Conservation (phyloP, 1,140 invertebrate genomes). For the Neuroterus valhalla region DNA sequence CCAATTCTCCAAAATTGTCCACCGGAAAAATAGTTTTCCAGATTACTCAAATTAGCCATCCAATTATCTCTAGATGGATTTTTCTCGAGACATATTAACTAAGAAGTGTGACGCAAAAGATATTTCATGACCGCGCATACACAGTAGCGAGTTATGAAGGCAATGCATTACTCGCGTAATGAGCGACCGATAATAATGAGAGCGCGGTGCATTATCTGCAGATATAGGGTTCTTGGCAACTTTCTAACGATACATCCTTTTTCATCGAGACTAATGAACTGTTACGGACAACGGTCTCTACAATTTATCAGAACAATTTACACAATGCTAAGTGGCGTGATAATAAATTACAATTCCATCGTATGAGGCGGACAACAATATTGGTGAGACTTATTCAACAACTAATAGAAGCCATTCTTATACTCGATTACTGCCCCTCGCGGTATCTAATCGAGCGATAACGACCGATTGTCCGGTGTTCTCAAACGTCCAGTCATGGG, state of each 20-base stretch:
- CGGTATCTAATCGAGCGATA: slow-evolving; percentile 42
- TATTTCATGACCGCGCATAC: not conserved
- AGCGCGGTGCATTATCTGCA: slow-evolving; percentile 11
- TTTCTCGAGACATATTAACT: not conserved
- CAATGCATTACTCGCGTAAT: slow-evolving; percentile 4
- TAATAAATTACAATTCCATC: slow-evolving; percentile 29
- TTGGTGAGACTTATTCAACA: slow-evolving; percentile 22
- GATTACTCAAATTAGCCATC: not conserved
- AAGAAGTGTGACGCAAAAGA: not conserved
- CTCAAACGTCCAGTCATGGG: slow-evolving; percentile 2
- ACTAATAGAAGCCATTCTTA: slow-evolving; percentile 26
- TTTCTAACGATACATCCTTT: slow-evolving; percentile 31
- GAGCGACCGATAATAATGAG: slow-evolving; percentile 6
- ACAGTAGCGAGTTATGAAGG: not conserved
- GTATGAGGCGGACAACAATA: slow-evolving; percentile 27
- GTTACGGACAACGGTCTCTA: slow-evolving; percentile 28
- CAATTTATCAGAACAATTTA: slow-evolving; percentile 30
- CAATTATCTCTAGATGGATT: not conserved
- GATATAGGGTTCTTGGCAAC: slow-evolving; percentile 21
- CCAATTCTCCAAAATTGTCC: not conserved
- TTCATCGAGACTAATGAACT: slow-evolving; percentile 39
- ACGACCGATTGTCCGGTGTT: slow-evolving; percentile 38
- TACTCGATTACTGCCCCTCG: slow-evolving; percentile 2
- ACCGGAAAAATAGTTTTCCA: not conserved
- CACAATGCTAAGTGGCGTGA: slow-evolving; percentile 23